Percentiles rank a stretch among this genome's conserved stretches.
These are phyloP conservation scores for Diplazon laetatorius DNA, from an alignment of 2,888 invertebrate genomes.

Conservation along the genomic window DNA sequence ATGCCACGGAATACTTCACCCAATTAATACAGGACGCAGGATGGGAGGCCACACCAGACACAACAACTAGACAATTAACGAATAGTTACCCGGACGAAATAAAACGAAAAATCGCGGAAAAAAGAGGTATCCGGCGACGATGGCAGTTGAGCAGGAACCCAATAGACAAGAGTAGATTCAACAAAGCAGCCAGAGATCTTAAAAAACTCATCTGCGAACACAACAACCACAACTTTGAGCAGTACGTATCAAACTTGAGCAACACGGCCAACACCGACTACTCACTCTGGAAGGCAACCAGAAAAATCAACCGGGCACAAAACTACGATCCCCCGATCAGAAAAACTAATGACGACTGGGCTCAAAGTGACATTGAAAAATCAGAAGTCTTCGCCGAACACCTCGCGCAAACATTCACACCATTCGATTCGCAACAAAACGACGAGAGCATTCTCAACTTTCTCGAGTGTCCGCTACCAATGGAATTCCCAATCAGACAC, in stretches of 20 bases:
- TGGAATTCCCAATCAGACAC: no score
- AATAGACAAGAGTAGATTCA: conserved; percentile 40
- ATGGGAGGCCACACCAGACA: conserved; percentile 23
- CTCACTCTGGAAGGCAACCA: conserved; percentile 61
- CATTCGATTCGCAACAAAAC: no score
- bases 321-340: conserved; percentile 43
- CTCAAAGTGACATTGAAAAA: conserved; percentile 57
- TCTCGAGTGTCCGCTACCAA: no score
- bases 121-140: conserved; percentile 31
- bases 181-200: conserved; percentile 40
- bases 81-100: conserved; percentile 10
- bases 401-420: conserved; percentile 52
- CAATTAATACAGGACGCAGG: conserved; percentile 19
- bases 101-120: conserved; percentile 39
- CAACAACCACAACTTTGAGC: no score
- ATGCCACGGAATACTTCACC: conserved; percentile 28
- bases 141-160: conserved; percentile 36
- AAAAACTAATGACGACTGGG: conserved; percentile 48
- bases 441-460: no score
- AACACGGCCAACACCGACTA: conserved; percentile 39
- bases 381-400: conserved; percentile 48
- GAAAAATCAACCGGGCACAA: conserved; percentile 44
- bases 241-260: neutral
- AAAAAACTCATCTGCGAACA: conserved; percentile 4
- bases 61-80: neutral